These are phyloP conservation scores for Eulemur albifrons DNA, from an alignment of 2,797 vertebrate species.

Conservation along the genomic window DNA sequence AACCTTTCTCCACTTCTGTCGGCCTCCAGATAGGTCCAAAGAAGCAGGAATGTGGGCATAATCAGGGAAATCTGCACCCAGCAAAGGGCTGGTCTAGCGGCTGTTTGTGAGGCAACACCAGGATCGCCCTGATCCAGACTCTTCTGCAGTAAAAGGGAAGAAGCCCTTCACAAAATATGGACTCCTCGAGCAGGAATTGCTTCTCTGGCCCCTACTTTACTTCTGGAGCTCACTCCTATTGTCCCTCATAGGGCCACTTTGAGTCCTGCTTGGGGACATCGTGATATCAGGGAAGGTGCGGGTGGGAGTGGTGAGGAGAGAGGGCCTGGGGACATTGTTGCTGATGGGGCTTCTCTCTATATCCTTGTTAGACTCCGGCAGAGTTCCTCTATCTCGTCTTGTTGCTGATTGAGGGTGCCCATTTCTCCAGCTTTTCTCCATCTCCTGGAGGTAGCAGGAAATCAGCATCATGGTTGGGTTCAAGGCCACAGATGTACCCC, in stretches of 20 bases:
- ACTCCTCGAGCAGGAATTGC: not conserved
- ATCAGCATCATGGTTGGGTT: constrained; percentile 90
- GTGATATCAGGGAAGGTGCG: not conserved
- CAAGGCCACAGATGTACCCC: constrained; percentile 89
- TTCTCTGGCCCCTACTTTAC: not conserved
- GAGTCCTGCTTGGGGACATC: not conserved
- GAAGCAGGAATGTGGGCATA: not conserved
- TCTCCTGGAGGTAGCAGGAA: constrained; percentile 32
- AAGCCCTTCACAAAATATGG: not conserved
- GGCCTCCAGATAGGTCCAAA: not conserved
- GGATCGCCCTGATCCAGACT: not conserved
- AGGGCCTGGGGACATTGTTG: not conserved
- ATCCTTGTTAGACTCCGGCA: constrained; percentile 78
- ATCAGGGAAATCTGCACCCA: not conserved
- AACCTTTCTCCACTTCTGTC: not conserved
- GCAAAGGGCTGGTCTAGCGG: not conserved
- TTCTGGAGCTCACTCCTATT: not conserved
- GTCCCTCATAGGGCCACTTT: not conserved
- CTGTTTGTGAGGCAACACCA: not conserved
- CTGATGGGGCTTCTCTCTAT: constrained; percentile 5
- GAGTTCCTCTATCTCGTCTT: constrained; percentile 83
- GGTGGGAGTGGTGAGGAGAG: not conserved
- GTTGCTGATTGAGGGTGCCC: constrained; percentile 31
- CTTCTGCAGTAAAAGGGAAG: not conserved
- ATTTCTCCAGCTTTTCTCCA: constrained; percentile 22